phyloP scores from a whole-genome alignment of 2,888 invertebrate genomes.

The Acleris holmiana region DNA sequence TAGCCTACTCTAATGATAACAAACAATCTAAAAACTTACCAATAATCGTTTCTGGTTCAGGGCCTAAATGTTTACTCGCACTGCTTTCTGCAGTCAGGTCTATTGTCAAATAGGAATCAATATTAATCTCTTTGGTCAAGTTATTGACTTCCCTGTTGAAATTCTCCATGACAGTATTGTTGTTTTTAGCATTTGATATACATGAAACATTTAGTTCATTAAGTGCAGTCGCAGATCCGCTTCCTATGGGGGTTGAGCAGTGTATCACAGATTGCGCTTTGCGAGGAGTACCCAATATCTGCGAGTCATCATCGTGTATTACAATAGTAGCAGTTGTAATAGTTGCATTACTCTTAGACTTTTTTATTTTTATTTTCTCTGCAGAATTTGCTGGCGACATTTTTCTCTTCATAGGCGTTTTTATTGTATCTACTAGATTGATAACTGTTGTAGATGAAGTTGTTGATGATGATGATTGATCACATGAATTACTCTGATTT shows the following conservation, averaged over 20 bases:
- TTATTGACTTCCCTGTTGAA: constrained; percentile 49
- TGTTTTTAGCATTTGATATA: constrained; percentile 35
- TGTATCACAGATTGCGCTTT: constrained; percentile 46
- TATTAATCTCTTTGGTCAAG: constrained; percentile 61
- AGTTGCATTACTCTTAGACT: constrained; percentile 24
- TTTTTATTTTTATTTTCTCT: constrained; percentile 31
- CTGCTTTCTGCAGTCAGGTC: constrained; percentile 60
- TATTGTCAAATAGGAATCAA: constrained; percentile 66
- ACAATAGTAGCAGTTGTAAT: constrained; percentile 40
- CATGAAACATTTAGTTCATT: constrained; percentile 33
- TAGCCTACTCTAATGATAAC: neutral
- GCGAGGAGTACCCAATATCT: constrained; percentile 41
- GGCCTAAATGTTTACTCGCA: neutral
- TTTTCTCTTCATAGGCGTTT: constrained; percentile 28
- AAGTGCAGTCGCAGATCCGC: constrained; percentile 35
- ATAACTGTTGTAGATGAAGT: constrained; percentile 48
- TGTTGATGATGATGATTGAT: constrained; percentile 36
- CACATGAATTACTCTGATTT: constrained; percentile 41
- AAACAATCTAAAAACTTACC: constrained; percentile 8
- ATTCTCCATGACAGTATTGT: constrained; percentile 42
- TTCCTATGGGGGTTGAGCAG: constrained; percentile 61
- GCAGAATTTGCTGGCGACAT: constrained; percentile 26
- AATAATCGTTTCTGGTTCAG: neutral
- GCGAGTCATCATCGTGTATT: constrained; percentile 53
- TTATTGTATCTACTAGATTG: constrained; percentile 44